Evolutionary conservation across 1,140 invertebrate genomes (phyloP), one percentile per base, ranked within the genome.

Genomic region (Megalopta genalis): DNA sequence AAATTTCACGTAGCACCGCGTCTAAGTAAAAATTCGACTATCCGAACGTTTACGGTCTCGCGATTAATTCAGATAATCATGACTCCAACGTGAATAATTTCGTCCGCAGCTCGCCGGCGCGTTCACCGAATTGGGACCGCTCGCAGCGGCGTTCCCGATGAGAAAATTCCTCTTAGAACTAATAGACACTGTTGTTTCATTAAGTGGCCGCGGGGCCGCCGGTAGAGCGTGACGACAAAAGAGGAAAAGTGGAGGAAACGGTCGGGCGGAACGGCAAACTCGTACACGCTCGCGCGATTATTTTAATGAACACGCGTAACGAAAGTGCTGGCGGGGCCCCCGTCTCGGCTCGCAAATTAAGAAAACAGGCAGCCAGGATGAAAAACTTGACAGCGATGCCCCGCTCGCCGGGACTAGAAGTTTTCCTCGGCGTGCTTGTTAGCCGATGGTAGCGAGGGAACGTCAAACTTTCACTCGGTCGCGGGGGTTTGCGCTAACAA

Each of bases 211-310:
- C 9, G n/a, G 8, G 8, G 18, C n/a, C 54, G 18, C n/a, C 21
- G 54, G 18, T 8, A 5, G 21, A 54, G 7, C 21, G 21, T 57
- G 54, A n/a, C n/a, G 54, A 57, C 21, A n/a, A 6, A 57, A 7
- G 4, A 2, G n/a, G 21, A 57, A 57, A 57, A 57, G 54, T 57
- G 54, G 5, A n/a, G 18, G 54, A 9, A 8, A 9, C 21, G 18
- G 54, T 8, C 5, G 8, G 21, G 54, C n/a, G n/a, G 9, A 54
- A 5, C 49, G 54, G 8, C 21, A n/a, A n/a, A n/a, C 21, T n/a
- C n/a, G 54, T n/a, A n/a, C 54, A 57, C 54, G 54, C 21, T 57
- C 54, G 21, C 54, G 54, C 54, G 54, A 57, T 57, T 57, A 57
- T n/a, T 57, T 57, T 57, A 57, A 57, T 57, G 54, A 57, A 57